phyloP scores from a whole-genome alignment of 2,888 invertebrate species.

The Sinotaia quadrata region DNA sequence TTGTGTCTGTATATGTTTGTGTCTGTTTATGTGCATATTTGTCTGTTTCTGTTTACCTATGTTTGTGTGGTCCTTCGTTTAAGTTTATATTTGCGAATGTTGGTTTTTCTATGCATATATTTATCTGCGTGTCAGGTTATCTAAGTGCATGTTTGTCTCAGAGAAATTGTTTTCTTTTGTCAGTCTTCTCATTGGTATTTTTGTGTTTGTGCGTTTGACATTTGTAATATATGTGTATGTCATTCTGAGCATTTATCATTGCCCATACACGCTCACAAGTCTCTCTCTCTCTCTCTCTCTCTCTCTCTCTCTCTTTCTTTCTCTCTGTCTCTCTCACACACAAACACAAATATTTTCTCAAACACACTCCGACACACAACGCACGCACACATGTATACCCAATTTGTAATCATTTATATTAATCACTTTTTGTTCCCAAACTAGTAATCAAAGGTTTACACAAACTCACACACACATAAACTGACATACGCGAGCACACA shows the following conservation, averaged over 20 bases:
- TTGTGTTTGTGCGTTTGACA: no score
- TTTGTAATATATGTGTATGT: no score
- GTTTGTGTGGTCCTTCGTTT: not conserved
- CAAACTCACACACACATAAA: conserved; percentile 18
- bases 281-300: not conserved
- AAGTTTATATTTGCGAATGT: no score
- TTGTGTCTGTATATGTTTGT: no score
- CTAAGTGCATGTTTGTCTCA: no score
- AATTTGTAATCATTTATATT: not conserved
- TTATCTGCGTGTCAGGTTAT: no score
- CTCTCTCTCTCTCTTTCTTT: not conserved
- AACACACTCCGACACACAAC: not conserved
- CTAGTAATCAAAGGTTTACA: conserved; percentile 9
- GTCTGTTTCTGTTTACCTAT: not conserved
- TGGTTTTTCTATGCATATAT: no score
- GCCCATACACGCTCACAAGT: no score
- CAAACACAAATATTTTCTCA: not conserved
- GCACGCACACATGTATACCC: not conserved
- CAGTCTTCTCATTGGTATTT: no score
- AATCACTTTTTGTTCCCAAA: not conserved
- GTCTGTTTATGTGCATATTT: no score
- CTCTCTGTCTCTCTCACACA: not conserved
- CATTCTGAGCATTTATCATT: no score
- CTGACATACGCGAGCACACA: conserved; percentile 10
- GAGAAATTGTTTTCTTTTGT: no score